A percentile compares a stretch with the other conserved stretches of the same genome.
Evolutionary conservation across 2,888 invertebrate genomes (phyloP).

Genomic region (Adineta ricciae): DNA sequence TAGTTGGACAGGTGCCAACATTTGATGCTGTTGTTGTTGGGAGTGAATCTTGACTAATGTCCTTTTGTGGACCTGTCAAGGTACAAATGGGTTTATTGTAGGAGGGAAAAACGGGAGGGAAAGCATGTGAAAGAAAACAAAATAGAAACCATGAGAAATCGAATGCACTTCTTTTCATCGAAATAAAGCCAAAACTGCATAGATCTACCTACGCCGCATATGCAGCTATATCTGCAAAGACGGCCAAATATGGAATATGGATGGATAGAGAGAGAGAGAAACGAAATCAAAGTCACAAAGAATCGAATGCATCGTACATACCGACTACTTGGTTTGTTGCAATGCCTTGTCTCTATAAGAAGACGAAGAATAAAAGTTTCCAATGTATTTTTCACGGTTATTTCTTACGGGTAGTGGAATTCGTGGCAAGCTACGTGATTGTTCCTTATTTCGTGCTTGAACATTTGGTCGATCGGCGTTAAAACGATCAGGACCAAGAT

Average conservation of each 20-base stretch:
- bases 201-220: background rate
- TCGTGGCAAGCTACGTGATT: slow-evolving; percentile 18
- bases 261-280: background rate
- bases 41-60: background rate
- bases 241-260: background rate
- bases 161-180: background rate
- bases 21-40: background rate
- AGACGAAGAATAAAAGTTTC: background rate
- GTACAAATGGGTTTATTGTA: background rate
- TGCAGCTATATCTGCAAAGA: background rate
- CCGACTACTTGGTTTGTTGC: background rate
- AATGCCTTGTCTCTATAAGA: background rate
- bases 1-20: background rate
- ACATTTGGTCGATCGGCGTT: background rate
- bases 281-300: background rate
- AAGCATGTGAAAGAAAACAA: background rate
- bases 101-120: background rate
- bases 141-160: background rate
- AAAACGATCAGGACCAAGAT: background rate
- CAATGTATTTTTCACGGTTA: background rate
- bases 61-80: background rate
- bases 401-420: background rate
- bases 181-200: background rate
- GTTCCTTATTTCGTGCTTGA: background rate
- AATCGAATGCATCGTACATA: background rate